Conservation (phyloP, 2,113 vertebrate genomes). For the Donacobius atricapilla region DNA sequence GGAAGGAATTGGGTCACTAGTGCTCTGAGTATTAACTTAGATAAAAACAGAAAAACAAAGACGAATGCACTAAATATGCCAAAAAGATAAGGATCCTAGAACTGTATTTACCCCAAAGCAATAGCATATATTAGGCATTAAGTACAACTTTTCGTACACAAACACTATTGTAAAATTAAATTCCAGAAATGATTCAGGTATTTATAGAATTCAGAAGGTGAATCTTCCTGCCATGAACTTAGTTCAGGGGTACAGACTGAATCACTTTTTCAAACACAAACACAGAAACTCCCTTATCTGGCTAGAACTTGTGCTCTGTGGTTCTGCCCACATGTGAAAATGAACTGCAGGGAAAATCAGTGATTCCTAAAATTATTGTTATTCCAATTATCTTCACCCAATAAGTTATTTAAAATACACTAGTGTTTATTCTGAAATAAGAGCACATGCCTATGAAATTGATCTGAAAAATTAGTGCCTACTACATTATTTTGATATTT, state of each 20-base stretch:
- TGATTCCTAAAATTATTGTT: not conserved
- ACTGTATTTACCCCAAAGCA: not conserved
- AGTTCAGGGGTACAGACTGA: not conserved
- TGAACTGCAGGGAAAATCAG: not conserved
- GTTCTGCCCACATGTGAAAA: not conserved
- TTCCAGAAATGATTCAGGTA: not conserved
- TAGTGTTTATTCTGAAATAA: not conserved
- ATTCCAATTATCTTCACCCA: not conserved
- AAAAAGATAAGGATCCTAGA: not conserved
- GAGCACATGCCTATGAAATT: not conserved
- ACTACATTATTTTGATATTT: not conserved
- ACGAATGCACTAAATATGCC: not conserved
- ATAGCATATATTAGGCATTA: not conserved
- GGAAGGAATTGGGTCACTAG: not conserved
- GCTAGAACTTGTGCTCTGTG: not conserved
- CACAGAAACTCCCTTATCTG: not conserved
- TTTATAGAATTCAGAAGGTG: not conserved
- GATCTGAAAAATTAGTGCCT: not conserved
- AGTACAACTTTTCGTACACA: not conserved
- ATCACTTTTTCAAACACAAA: not conserved
- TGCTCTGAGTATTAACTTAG: not conserved
- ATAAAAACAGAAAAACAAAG: not conserved
- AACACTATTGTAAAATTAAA: not conserved
- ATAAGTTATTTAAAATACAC: not conserved
- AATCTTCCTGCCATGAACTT: not conserved